phyloP scores from a whole-genome alignment of 2,888 invertebrate genomes.

The Enchytraeus crypticus region DNA sequence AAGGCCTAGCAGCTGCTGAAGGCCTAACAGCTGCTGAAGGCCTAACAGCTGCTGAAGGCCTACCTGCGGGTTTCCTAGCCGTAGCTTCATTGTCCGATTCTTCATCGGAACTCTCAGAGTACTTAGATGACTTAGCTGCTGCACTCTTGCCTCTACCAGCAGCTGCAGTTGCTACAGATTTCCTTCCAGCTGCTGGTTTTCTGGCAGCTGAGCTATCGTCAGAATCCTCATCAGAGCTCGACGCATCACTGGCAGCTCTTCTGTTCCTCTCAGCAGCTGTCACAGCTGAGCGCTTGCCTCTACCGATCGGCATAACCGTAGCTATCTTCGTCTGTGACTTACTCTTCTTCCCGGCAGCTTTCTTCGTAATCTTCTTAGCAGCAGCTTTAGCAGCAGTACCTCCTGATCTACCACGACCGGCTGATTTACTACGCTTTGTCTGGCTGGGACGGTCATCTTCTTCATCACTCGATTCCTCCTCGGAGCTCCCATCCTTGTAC shows the following conservation, averaged over 20 bases:
- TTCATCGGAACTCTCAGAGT: not conserved
- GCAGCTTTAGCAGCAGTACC: no score
- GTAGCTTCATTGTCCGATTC: constrained; percentile 1
- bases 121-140: no score
- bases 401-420: no score
- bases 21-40: not conserved
- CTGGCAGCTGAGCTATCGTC: not conserved
- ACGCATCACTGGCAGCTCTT: not conserved
- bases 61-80: not conserved
- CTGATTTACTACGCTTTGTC: no score
- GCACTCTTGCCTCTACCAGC: constrained; percentile 9
- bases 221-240: not conserved
- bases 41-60: not conserved
- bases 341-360: no score
- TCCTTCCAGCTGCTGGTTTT: not conserved
- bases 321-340: no score
- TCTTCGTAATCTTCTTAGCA: no score
- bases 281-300: not conserved
- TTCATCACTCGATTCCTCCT: no score
- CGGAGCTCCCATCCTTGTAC: no score
- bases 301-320: not conserved
- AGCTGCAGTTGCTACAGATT: not conserved
- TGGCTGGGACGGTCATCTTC: no score
- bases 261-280: not conserved
- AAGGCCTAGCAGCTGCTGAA: no score